These are phyloP conservation scores for Congeria kusceri DNA, from an alignment of 2,888 invertebrate species.

Conservation along the genomic window DNA sequence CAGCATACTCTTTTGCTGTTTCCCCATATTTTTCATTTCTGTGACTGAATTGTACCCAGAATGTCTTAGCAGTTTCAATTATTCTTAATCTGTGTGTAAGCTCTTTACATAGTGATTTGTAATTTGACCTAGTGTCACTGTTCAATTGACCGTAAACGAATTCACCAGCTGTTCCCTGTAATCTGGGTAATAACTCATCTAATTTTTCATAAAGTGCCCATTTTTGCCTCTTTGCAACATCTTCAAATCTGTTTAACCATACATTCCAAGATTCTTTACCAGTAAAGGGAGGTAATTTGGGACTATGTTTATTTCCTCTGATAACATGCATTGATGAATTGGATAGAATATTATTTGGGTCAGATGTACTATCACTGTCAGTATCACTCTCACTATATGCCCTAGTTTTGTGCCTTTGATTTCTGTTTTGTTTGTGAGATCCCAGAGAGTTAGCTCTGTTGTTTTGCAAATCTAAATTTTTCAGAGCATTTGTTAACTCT, in stretches of 20 bases:
- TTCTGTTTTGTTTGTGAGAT: too few species aligned
- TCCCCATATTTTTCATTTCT: slow-evolving; percentile 22
- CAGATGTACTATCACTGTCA: too few species aligned
- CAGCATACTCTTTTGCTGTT: slow-evolving; percentile 32
- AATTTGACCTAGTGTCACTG: slow-evolving; percentile 10
- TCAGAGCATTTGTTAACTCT: too few species aligned
- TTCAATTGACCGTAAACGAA: slow-evolving; percentile 26
- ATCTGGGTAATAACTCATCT: slow-evolving; percentile 29
- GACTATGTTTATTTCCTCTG: slow-evolving; percentile 1
- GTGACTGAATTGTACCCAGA: slow-evolving; percentile 20
- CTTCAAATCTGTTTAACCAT: slow-evolving; percentile 39
- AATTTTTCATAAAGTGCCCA: slow-evolving; percentile 22
- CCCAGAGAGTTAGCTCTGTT: too few species aligned
- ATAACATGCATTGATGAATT: too few species aligned
- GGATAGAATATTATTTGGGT: too few species aligned
- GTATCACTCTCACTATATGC: too few species aligned
- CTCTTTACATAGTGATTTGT: slow-evolving; percentile 29
- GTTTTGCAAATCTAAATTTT: too few species aligned
- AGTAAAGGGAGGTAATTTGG: slow-evolving; percentile 31
- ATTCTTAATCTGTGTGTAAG: slow-evolving; percentile 26
- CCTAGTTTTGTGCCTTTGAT: too few species aligned
- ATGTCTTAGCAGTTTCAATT: slow-evolving; percentile 32
- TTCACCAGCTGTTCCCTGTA: slow-evolving; percentile 30
- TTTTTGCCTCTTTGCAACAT: slow-evolving; percentile 22
- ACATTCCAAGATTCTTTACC: slow-evolving; percentile 43